Evolutionary conservation across 2,113 vertebrate species (phyloP), one percentile per base, ranked within the genome.

Genomic region (Callionymus lyra): DNA sequence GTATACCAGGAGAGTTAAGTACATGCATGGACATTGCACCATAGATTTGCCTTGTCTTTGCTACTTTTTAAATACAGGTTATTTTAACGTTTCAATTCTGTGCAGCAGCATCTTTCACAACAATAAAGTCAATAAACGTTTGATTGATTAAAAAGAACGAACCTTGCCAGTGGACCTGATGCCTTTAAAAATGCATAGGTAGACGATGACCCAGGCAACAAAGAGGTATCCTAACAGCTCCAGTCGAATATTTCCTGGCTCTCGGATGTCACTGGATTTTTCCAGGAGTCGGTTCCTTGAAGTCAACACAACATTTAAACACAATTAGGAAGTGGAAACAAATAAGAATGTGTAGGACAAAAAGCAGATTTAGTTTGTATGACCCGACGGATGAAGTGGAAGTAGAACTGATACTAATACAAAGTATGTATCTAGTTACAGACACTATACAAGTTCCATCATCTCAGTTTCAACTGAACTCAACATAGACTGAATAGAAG

Each of bases 171-270:
- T 74, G 15, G 82, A 84, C 73, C 77, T 84, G 33, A 86, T 59
- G 19, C 85, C 85, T 73, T 84, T 86, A 53, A 86, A 86, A 58
- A 86, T 84, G 66, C 83, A 85, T n/a, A 86, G 69, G 60, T 85
- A 87, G 13, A 84, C 74, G 19, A 83, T 60, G 53, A 65, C 44
- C 84, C 85, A 87, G 47, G 77, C 47, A 13, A 78, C 1, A 1
- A 77, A 1, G 9, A 86, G 84, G 45, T 53, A 79, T 34, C 85
- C 83, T 44, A 83, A 76, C 14, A 86, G 70, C 19, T 86, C 83
- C 85, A 81, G 86, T 47, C 72, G 73, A 36, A 87, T 6, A 1
- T 67, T 70, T 31, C 82, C 82, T 9, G 17, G 6, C 3, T 82
- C 57, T 34, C 84, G 77, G 59, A 86, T 84, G 19, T 83, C 68